Evolutionary conservation across 2,888 invertebrate species (phyloP).

Genomic region (Cryptocephalus primarius): DNA sequence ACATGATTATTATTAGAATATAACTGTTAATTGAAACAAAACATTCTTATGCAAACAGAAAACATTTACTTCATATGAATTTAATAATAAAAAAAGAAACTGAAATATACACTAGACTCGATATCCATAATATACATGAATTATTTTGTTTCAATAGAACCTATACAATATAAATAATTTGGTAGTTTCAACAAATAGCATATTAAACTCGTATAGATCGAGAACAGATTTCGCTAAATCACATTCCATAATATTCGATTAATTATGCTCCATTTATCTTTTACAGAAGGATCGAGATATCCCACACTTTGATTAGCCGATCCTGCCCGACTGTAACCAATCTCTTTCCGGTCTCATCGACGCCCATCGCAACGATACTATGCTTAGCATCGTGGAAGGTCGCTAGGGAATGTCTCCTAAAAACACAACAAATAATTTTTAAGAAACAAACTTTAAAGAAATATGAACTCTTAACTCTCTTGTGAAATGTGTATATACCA

Average conservation of each 20-base stretch:
- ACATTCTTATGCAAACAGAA: no score
- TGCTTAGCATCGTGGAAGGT: conserved; percentile 94
- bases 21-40: no score
- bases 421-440: no score
- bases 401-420: conserved; percentile 81
- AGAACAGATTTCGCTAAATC: conserved; percentile 23
- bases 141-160: conserved; percentile 17
- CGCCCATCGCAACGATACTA: conserved; percentile 74
- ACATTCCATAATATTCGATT: conserved; percentile 27
- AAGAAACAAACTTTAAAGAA: no score
- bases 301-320: conserved; percentile 89
- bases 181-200: conserved; percentile 24
- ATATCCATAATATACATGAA: conserved; percentile 7
- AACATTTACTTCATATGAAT: no score
- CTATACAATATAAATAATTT: conserved; percentile 29
- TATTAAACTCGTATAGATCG: conserved; percentile 24
- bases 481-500: no score
- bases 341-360: conserved; percentile 80
- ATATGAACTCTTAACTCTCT: no score
- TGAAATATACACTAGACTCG: no score
- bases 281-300: conserved; percentile 52
- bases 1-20: no score
- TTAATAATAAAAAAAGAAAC: no score
- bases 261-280: conserved; percentile 6
- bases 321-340: conserved; percentile 92